These are phyloP conservation scores for Henricia sp. DNA, from an alignment of 53 echinoderm and acorn worm genomes.

Conservation along the genomic window DNA sequence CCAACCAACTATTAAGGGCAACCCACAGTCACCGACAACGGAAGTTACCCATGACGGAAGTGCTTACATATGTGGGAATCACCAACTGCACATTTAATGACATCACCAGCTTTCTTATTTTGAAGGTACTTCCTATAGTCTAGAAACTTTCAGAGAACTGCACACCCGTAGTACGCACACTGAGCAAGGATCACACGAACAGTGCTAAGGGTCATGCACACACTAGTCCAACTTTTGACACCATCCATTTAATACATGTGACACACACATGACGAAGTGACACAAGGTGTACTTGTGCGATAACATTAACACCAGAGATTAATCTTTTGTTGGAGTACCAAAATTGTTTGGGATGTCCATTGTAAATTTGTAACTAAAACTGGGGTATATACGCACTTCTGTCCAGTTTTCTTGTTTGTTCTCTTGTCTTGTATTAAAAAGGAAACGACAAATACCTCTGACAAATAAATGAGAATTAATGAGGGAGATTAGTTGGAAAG, in stretches of 20 bases:
- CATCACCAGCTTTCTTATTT: background rate
- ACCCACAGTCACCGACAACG: background rate
- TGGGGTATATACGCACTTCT: background rate
- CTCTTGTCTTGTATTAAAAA: background rate
- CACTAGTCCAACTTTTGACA: background rate
- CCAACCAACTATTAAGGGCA: conserved; percentile 5
- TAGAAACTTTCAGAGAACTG: too few species aligned
- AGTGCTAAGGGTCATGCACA: background rate
- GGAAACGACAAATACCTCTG: background rate
- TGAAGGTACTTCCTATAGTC: too few species aligned
- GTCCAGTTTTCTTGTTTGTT: background rate
- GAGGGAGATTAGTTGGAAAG: conserved; percentile 14
- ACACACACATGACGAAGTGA: background rate
- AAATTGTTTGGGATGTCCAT: background rate
- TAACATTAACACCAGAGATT: background rate
- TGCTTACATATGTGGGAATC: background rate
- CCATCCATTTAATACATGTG: background rate
- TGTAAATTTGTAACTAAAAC: background rate
- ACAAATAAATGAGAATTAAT: background rate
- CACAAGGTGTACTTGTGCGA: background rate
- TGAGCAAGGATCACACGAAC: background rate
- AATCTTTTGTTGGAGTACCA: background rate
- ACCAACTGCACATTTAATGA: background rate
- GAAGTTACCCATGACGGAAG: conserved; percentile 32
- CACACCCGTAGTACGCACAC: too few species aligned